phyloP scores from a whole-genome alignment of 2,797 vertebrate species.

The Echeneis naucrates region DNA sequence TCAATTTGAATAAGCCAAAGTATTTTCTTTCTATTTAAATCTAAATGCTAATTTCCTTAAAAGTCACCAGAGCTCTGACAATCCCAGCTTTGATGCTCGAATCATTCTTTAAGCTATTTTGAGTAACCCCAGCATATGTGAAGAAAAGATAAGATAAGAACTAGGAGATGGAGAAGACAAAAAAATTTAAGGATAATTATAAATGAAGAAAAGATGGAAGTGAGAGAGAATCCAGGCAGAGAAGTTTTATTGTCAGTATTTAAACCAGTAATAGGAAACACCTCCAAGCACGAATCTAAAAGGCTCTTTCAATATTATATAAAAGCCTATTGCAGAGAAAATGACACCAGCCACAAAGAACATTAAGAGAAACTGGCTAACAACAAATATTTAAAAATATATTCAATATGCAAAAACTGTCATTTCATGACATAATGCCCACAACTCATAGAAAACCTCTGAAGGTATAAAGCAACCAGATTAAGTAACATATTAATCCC shows the following conservation, averaged over 20 bases:
- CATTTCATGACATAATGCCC: neutral
- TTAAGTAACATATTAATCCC: conserved; percentile 9
- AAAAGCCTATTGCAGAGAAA: neutral
- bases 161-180: neutral
- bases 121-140: neutral
- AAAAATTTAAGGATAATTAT: neutral
- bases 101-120: neutral
- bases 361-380: neutral
- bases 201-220: neutral
- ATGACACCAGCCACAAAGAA: neutral
- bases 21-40: conserved; percentile 14
- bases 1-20: conserved; percentile 17
- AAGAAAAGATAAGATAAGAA: neutral
- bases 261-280: neutral
- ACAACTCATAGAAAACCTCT: neutral
- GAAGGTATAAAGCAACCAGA: neutral
- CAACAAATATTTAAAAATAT: neutral
- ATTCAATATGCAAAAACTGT: neutral
- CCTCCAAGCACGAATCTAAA: neutral
- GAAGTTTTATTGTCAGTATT: neutral
- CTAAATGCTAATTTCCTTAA: neutral
- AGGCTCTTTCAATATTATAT: neutral
- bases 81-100: conserved; percentile 1
- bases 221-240: neutral
- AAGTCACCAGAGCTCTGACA: conserved; percentile 1